Conservation (phyloP, 2,113 vertebrate genomes). For the Alaudala cheleensis region DNA sequence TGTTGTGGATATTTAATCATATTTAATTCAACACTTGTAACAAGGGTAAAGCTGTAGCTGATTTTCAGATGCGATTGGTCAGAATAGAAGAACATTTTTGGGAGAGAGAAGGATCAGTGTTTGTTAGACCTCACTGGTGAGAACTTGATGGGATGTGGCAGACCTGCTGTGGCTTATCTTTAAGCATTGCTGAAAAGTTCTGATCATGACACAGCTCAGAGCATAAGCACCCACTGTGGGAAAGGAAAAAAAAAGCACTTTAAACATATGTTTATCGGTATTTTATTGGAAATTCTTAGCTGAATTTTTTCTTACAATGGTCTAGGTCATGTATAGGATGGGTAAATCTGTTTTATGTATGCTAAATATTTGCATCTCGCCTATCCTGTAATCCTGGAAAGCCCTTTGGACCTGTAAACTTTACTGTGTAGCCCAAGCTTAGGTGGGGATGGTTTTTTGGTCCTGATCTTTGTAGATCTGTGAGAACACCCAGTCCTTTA, state of each 20-base stretch:
- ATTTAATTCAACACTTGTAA: not conserved
- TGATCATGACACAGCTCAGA: not conserved
- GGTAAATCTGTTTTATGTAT: not conserved
- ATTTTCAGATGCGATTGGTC: not conserved
- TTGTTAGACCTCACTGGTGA: not conserved
- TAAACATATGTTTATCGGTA: not conserved
- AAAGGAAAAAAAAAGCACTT: not conserved
- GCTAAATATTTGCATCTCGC: not conserved
- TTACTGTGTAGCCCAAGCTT: not conserved
- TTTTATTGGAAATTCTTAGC: not conserved
- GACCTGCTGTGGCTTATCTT: not conserved
- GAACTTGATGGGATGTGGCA: not conserved
- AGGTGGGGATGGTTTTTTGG: not conserved
- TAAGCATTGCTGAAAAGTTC: not conserved
- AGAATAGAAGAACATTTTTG: not conserved
- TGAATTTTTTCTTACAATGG: not conserved
- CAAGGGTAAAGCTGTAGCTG: not conserved
- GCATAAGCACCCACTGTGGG: not conserved
- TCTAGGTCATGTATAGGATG: not conserved
- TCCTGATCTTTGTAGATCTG: not conserved
- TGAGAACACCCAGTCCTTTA: not conserved
- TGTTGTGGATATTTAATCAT: not conserved
- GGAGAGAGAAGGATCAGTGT: rapidly evolving
- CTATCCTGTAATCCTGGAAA: not conserved
- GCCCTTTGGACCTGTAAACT: not conserved